phyloP scores from a whole-genome alignment of 2,113 vertebrate genomes.

The Cavia porcellus region DNA sequence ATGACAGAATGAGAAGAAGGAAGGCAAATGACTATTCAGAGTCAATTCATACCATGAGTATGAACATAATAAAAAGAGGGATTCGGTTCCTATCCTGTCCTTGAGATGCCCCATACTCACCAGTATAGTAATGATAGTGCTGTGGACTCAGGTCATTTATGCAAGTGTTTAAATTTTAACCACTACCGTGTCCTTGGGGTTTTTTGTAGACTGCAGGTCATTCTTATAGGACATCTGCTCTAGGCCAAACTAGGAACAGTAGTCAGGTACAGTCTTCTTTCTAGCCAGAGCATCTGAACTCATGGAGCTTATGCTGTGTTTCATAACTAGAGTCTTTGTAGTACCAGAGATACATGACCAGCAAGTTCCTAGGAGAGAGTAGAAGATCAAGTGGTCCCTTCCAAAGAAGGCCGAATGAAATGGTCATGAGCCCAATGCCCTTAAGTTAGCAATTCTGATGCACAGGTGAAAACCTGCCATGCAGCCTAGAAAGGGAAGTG shows the following conservation, averaged over 20 bases:
- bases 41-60: neutral
- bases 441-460: neutral
- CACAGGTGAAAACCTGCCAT: neutral
- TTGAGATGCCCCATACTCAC: neutral
- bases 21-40: neutral
- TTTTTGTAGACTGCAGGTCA: neutral
- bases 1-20: neutral
- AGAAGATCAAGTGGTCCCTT: neutral
- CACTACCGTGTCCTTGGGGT: neutral
- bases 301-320: neutral
- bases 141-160: neutral
- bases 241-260: neutral
- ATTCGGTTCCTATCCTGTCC: neutral
- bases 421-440: neutral
- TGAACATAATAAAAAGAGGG: neutral
- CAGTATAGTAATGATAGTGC: neutral
- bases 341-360: neutral
- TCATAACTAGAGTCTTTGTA: neutral
- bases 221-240: neutral
- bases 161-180: constrained; percentile 9
- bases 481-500: neutral
- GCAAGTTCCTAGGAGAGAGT: neutral
- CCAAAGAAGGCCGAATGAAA: neutral
- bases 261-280: neutral
- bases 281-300: neutral